phyloP scores from a whole-genome alignment of 2,888 invertebrate genomes.

The Ryuthela nishihirai region DNA sequence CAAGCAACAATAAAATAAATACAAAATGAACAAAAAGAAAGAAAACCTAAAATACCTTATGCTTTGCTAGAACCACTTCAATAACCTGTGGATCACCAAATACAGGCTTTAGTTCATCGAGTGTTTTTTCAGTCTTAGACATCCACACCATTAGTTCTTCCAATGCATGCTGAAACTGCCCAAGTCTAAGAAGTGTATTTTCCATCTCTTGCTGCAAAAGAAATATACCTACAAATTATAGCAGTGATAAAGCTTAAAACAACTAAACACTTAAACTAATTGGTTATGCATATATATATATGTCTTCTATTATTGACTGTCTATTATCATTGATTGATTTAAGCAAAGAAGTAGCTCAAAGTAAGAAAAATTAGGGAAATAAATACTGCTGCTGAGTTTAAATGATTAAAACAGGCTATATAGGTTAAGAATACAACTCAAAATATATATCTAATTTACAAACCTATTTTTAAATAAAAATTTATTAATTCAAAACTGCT shows the following conservation, averaged over 20 bases:
- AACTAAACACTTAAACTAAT: too few species aligned
- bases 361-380: too few species aligned
- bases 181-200: constrained; percentile 83
- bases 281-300: not conserved
- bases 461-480: too few species aligned
- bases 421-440: too few species aligned
- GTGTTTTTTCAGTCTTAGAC: constrained; percentile 76
- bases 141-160: constrained; percentile 94
- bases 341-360: too few species aligned
- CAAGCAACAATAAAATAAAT: too few species aligned
- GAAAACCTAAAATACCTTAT: constrained; percentile 64
- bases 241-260: not conserved
- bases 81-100: constrained; percentile 91
- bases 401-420: too few species aligned
- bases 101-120: constrained; percentile 81
- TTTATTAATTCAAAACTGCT: too few species aligned
- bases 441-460: too few species aligned
- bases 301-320: not conserved
- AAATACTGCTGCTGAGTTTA: too few species aligned
- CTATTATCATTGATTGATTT: not conserved
- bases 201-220: constrained; percentile 69
- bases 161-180: constrained; percentile 95
- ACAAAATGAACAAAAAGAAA: too few species aligned
- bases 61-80: constrained; percentile 92
- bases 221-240: not conserved